phyloP scores from a whole-genome alignment of 1,140 invertebrate genomes.

The Metaphire vulgaris region DNA sequence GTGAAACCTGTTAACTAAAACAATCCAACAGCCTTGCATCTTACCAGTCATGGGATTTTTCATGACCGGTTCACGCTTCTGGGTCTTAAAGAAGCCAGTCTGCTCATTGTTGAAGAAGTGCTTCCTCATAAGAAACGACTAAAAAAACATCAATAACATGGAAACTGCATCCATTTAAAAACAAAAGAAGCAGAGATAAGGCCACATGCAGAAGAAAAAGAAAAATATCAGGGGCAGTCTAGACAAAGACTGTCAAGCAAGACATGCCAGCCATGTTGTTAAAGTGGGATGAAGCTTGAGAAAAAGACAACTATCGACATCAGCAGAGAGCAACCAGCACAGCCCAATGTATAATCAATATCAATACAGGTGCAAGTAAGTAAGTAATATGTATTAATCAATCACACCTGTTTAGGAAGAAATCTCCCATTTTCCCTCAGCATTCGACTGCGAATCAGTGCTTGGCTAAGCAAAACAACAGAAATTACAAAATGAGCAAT shows the following conservation, averaged over 20 bases:
- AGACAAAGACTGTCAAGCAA: no score
- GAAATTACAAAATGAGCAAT: no score
- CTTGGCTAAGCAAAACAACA: constrained; percentile 80
- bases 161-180: no score
- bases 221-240: no score
- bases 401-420: constrained; percentile 66
- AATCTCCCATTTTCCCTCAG: constrained; percentile 95
- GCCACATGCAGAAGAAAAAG: no score
- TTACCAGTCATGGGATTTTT: constrained; percentile 83
- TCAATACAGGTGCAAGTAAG: neutral
- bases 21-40: neutral
- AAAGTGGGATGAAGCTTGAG: neutral
- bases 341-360: neutral
- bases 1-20: no score
- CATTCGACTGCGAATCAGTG: constrained; percentile 83
- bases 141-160: constrained; percentile 40
- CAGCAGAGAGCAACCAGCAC: neutral
- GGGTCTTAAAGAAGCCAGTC: constrained; percentile 64
- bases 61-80: constrained; percentile 73
- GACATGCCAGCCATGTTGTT: no score
- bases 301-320: constrained; percentile 15
- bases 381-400: constrained; percentile 5
- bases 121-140: constrained; percentile 87
- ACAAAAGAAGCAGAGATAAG: no score
- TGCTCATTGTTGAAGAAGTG: constrained; percentile 96